phyloP scores from a whole-genome alignment of 2,888 invertebrate genomes.

The Tinea semifulvella region DNA sequence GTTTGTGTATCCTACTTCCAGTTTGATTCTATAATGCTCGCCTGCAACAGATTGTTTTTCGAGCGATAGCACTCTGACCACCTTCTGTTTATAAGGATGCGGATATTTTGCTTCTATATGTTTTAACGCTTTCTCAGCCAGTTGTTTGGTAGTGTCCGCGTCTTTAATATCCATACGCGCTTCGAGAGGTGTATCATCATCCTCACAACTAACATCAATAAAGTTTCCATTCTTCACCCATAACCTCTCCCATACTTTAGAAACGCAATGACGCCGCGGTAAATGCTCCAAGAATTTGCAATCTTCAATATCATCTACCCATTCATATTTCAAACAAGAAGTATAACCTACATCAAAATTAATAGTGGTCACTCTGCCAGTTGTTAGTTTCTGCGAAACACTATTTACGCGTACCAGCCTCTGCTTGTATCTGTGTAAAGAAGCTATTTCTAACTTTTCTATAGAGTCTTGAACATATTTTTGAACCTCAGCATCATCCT shows the following conservation, averaged over 20 bases:
- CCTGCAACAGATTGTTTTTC: slow-evolving; percentile 52
- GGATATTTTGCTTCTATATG: slow-evolving; percentile 56
- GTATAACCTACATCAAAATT: slow-evolving; percentile 54
- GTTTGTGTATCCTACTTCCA: slow-evolving; percentile 49
- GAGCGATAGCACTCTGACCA: slow-evolving; percentile 47
- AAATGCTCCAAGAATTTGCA: slow-evolving; percentile 46
- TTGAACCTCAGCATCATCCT: slow-evolving; percentile 34
- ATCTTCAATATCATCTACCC: slow-evolving; percentile 38
- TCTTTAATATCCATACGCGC: slow-evolving; percentile 39
- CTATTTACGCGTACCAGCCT: slow-evolving; percentile 41
- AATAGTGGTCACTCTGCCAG: slow-evolving; percentile 42
- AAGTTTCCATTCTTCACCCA: slow-evolving; percentile 40
- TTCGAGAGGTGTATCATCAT: slow-evolving; percentile 43
- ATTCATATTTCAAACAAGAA: slow-evolving; percentile 48
- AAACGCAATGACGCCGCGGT: slow-evolving; percentile 44
- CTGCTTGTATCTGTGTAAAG: slow-evolving; percentile 43
- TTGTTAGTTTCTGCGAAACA: slow-evolving; percentile 38
- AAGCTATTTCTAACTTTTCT: slow-evolving; percentile 43
- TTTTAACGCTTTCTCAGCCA: slow-evolving; percentile 45
- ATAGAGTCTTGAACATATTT: slow-evolving; percentile 37
- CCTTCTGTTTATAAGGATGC: slow-evolving; percentile 41
- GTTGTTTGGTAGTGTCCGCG: slow-evolving; percentile 34
- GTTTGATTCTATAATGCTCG: slow-evolving; percentile 48
- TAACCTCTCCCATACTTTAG: slow-evolving; percentile 40
- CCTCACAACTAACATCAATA: slow-evolving; percentile 44